phyloP scores from a whole-genome alignment of 2,888 invertebrate species.

The Drosophila conformis region DNA sequence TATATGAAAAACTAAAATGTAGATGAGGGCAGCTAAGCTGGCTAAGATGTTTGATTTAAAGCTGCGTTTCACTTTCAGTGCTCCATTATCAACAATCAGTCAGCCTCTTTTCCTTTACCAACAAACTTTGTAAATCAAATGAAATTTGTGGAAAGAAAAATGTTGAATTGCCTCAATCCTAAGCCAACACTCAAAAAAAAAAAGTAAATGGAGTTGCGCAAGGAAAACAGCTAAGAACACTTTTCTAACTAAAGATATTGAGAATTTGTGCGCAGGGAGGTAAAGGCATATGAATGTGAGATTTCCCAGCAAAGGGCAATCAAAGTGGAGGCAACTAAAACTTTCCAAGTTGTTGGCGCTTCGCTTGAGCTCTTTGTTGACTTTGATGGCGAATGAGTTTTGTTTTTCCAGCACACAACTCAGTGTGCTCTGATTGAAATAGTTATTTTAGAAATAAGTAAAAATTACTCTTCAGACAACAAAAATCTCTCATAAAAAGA shows the following conservation, averaged over 20 bases:
- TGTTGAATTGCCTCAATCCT: conserved; percentile 18
- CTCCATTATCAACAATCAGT: background rate
- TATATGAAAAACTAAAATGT: background rate
- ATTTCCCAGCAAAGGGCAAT: conserved; percentile 10
- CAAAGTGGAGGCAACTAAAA: conserved; percentile 13
- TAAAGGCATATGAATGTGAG: conserved; percentile 1
- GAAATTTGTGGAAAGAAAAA: conserved; percentile 28
- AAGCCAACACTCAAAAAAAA: conserved; percentile 18
- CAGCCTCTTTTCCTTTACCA: background rate
- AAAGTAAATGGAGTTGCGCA: conserved; percentile 9
- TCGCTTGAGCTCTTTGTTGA: conserved; percentile 33
- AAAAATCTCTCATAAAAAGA: background rate
- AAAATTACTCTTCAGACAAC: background rate
- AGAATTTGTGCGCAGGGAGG: conserved; percentile 6
- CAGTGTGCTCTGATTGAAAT: conserved; percentile 59
- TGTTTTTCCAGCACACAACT: conserved; percentile 27
- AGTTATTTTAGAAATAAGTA: conserved; percentile 33
- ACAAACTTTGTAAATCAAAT: conserved; percentile 42
- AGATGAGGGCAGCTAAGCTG: too few relatives aligned
- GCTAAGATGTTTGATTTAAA: background rate
- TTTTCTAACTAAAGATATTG: conserved; percentile 37
- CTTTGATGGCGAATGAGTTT: conserved; percentile 34
- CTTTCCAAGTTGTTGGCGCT: conserved; percentile 34
- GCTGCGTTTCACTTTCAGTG: background rate
- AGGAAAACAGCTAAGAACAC: conserved; percentile 40